These are phyloP conservation scores for Tympanoctomys barrerae DNA, from an alignment of 2,797 vertebrate genomes.

Conservation along the genomic window DNA sequence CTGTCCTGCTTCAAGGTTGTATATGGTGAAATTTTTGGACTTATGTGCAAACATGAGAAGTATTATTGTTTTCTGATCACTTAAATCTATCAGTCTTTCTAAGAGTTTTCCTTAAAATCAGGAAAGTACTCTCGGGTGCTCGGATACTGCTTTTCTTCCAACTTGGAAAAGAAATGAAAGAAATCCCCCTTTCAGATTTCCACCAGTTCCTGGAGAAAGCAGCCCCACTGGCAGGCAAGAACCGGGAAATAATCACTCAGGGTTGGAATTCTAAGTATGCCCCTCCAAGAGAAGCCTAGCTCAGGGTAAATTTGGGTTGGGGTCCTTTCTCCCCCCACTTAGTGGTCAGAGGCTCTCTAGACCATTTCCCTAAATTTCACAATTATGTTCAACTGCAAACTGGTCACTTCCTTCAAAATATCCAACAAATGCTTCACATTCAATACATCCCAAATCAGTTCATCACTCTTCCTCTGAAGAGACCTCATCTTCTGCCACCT, in stretches of 20 bases:
- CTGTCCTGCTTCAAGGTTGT: no score
- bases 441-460: background rate
- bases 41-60: no score
- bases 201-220: background rate
- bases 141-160: background rate
- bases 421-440: background rate
- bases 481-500: background rate
- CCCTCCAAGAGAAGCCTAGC: background rate
- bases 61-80: background rate
- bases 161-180: background rate
- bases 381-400: background rate
- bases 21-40: no score
- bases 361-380: background rate
- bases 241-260: background rate
- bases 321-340: background rate
- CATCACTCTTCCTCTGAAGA: background rate
- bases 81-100: background rate
- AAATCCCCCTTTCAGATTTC: background rate
- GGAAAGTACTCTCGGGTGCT: background rate
- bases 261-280: slow-evolving; percentile 9
- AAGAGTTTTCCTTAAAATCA: background rate
- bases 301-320: background rate
- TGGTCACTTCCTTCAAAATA: background rate
- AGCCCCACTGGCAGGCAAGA: background rate
- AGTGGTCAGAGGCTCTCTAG: background rate